Base-by-base conservation (phyloP, 2,797 vertebrate genomes). In the Tarsius wallacei region DNA sequence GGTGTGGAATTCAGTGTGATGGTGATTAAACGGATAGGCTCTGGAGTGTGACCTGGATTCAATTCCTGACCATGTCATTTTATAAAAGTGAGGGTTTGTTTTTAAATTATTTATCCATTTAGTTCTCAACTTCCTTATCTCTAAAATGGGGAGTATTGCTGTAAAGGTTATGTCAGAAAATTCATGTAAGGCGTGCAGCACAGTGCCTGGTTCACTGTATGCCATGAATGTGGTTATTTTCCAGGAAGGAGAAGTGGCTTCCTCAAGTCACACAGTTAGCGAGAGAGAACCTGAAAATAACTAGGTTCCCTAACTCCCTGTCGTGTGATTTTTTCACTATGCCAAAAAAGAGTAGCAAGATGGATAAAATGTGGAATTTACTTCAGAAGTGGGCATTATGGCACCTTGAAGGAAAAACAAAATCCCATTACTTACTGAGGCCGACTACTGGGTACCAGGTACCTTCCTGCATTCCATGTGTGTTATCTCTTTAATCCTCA, bases 91-190 rank as follows among this genome's bases (percentile, higher is more conserved):
- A 55, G 22, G 33, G 36, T 36, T 73, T 94, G 14, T 64, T n/a
- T 80, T 55, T 74, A 87, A 92, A 77, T 77, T 83, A 17, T 7
- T 31, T 55, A 77, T 59, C 96, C 81, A 51, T 74, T 81, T 71
- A 57, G n/a, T 24, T 77, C 66, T 97, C 61, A 1, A 33, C 84
- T 73, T 87, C 51, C 53, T 90, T 24, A 5, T 68, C 70, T 92
- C 64, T 84, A 70, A 61, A 93, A 76, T 61, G 61, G 57, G n/a
- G 8, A 51, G 31, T 55, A 19, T 5, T 85, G 24, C 63, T 24
- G 1, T 81, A 76, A 74, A 92, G 73, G 11, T 71, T 12, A 86
- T 42, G 49, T 78, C 71, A 63, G 36, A 88, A 87, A 88, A 80
- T 63, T 47, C 53, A 8, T 15, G 26, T 53, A 55, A 86, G 82